These are phyloP conservation scores for Pseudoatta argentina DNA, from an alignment of 1,140 invertebrate species.

Conservation along the genomic window DNA sequence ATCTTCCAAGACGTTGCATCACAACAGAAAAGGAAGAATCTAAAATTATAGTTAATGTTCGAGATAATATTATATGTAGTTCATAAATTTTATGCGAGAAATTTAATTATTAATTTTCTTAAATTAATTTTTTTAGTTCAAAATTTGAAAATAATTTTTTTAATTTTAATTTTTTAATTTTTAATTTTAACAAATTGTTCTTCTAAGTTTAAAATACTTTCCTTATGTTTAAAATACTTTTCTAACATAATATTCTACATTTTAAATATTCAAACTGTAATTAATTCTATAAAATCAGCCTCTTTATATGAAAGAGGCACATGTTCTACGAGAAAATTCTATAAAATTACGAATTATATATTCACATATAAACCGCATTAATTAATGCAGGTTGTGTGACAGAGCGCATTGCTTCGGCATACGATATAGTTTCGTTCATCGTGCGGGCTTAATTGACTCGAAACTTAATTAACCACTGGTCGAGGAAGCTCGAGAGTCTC, in stretches of 20 bases:
- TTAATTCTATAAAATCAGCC: background rate
- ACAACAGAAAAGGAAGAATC: background rate
- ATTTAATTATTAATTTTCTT: background rate
- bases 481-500: background rate
- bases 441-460: background rate
- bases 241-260: background rate
- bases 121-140: background rate
- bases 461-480: slow-evolving; percentile 27
- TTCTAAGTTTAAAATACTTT: slow-evolving; percentile 1
- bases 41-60: background rate
- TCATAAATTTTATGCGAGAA: slow-evolving; percentile 2
- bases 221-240: background rate
- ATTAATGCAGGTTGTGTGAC: slow-evolving; percentile 20
- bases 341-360: slow-evolving; percentile 1
- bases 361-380: background rate
- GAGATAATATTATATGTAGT: background rate
- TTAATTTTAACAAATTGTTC: background rate
- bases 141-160: background rate
- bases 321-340: background rate
- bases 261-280: background rate
- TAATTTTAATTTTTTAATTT: no score
- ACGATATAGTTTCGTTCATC: slow-evolving; percentile 28
- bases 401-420: background rate
- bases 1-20: background rate
- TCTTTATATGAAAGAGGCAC: background rate